A percentile compares a stretch with the other conserved stretches of the same genome.
Conservation (phyloP, 2,888 invertebrate genomes). For the Tuta absoluta region DNA sequence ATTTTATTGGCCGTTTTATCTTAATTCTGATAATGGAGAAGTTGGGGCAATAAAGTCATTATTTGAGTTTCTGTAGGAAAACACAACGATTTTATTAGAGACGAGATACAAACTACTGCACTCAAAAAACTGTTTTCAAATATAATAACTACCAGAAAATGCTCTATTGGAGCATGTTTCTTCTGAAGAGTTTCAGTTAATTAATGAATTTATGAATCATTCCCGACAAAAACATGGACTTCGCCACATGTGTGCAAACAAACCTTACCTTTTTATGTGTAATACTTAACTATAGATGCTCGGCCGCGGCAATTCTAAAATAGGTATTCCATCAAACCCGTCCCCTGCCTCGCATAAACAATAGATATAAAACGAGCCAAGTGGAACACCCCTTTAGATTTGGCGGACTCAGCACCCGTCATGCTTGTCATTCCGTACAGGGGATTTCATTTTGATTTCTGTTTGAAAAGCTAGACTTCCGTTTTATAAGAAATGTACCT, state of each 20-base stretch:
- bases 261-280: conserved; percentile 16
- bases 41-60: not conserved
- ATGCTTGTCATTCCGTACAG: conserved; percentile 62
- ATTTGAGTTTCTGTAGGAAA: no score
- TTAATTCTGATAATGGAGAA: not conserved
- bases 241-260: not conserved
- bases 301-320: conserved; percentile 33
- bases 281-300: not conserved
- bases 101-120: no score
- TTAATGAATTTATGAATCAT: not conserved
- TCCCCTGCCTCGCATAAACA: conserved; percentile 66
- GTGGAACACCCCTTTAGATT: conserved; percentile 74
- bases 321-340: conserved; percentile 66
- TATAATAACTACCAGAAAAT: no score
- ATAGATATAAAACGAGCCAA: conserved; percentile 76
- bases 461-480: conserved; percentile 37
- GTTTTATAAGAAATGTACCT: conserved; percentile 21
- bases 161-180: no score
- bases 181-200: no score
- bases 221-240: not conserved
- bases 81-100: no score
- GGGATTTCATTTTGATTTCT: conserved; percentile 44
- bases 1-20: conserved; percentile 11
- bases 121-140: no score
- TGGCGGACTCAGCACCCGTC: conserved; percentile 67